A percentile compares a stretch with the other conserved stretches of the same genome.
Evolutionary conservation across 1,140 invertebrate species (phyloP).

Genomic region (Ylistrum balloti): DNA sequence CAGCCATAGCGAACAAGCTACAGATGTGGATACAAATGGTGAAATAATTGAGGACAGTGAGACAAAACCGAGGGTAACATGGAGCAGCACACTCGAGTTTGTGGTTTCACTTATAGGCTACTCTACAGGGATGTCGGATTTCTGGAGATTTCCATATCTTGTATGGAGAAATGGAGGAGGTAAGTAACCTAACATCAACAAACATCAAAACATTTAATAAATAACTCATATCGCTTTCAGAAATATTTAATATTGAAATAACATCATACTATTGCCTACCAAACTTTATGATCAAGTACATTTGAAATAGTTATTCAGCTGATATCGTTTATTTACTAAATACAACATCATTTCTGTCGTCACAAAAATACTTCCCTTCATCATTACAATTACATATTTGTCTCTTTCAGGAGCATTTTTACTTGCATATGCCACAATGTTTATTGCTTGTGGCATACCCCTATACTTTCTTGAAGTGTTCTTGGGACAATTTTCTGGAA

Average conservation of each 20-base stretch:
- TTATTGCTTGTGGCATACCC: conserved; percentile 50
- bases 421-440: conserved; percentile 44
- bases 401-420: conserved; percentile 54
- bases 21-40: background rate
- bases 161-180: conserved; percentile 60
- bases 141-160: conserved; percentile 59
- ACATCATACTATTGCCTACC: too few relatives aligned
- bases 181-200: too few relatives aligned
- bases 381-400: too few relatives aligned
- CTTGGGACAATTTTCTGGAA: conserved; percentile 50
- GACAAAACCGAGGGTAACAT: background rate
- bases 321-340: too few relatives aligned
- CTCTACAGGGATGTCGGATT: conserved; percentile 54
- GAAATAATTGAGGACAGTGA: background rate
- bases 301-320: too few relatives aligned
- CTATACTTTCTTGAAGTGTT: conserved; percentile 58
- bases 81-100: background rate
- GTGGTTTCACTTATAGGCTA: conserved; percentile 47
- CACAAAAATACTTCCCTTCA: too few relatives aligned
- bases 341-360: too few relatives aligned
- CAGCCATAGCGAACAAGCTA: background rate
- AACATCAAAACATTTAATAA: too few relatives aligned
- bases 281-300: too few relatives aligned
- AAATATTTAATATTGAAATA: too few relatives aligned
- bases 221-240: too few relatives aligned